Base-by-base conservation (phyloP, 2,113 vertebrate species). In the Trogon surrucura region DNA sequence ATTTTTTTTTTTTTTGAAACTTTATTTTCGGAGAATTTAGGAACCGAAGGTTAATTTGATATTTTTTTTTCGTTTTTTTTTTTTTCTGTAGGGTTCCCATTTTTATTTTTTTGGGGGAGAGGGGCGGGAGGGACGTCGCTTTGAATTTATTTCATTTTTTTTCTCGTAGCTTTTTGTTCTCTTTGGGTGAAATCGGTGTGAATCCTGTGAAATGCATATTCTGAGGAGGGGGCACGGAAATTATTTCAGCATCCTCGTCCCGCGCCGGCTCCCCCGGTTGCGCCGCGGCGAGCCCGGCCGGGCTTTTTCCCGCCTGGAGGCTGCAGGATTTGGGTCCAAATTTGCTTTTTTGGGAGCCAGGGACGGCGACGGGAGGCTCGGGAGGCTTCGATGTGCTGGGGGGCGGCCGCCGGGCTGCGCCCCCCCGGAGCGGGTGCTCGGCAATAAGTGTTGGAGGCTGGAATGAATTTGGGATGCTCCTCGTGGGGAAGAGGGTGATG, bases 371-470 rank as follows among this genome's bases (percentile, higher is more conserved):
- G 70, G 77, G 41, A 23, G 6, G 72, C 21, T 36, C 3, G 4
- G 78, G 72, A 45, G n/a, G 80, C 41, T 82, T n/a, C 0, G 4
- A 5, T 7, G 29, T n/a, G 38, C 44, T 4, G 32, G 10, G 5
- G 30, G 30, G 47, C 3, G 56, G 70, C 60, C 66, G n/a, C 4
- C 10, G 5, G 1, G 65, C 32, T 0, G 4, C 5, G 1, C 27
- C 62, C 36, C 36, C 32, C 69, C 2, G 8, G 69, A 53, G 70
- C 9, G 3, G 51, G 20, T 7, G 44, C 69, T 66, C 16, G 58
- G 47, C 17, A 5, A 11, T 16, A 17, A 13, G 20, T 29, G 6
- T 3, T 16, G 12, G 6, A 6, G 74, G 67, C 29, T 29, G 8
- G 47, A 19, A 53, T 66, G 5, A 13, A 19, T 45, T n/a, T 0